phyloP scores from a whole-genome alignment of 2,888 invertebrate genomes.

The Drosophila antonietae region DNA sequence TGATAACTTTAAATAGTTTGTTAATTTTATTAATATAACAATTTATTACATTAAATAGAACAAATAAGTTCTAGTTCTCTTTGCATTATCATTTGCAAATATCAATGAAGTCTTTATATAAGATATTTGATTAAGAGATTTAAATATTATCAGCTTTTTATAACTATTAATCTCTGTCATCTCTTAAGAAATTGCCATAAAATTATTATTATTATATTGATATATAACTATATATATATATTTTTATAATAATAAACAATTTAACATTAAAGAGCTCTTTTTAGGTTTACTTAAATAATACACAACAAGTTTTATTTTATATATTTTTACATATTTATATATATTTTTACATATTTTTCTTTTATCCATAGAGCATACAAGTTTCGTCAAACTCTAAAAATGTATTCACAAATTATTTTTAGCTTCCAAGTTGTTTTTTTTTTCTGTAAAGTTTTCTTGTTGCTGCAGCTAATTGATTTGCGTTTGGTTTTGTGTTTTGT shows the following conservation, averaged over 20 bases:
- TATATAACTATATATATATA: no score
- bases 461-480: conserved; percentile 61
- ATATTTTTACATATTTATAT: no score
- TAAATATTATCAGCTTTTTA: not conserved
- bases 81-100: not conserved
- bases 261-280: not conserved
- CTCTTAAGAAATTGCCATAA: no score
- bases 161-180: not conserved
- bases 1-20: not conserved
- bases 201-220: no score
- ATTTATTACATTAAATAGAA: not conserved
- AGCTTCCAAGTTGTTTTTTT: not conserved
- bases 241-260: not conserved
- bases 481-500: conserved; percentile 43
- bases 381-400: not conserved
- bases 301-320: not conserved
- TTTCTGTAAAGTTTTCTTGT: conserved; percentile 14
- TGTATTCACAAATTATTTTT: not conserved
- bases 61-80: not conserved
- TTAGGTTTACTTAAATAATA: not conserved
- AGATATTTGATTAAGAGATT: not conserved
- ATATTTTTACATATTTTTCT: no score
- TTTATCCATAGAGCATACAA: conserved; percentile 20
- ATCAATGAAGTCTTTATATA: not conserved
- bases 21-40: not conserved